Evolutionary conservation across 2,113 vertebrate species (phyloP).

Genomic region (Lepus timidus): DNA sequence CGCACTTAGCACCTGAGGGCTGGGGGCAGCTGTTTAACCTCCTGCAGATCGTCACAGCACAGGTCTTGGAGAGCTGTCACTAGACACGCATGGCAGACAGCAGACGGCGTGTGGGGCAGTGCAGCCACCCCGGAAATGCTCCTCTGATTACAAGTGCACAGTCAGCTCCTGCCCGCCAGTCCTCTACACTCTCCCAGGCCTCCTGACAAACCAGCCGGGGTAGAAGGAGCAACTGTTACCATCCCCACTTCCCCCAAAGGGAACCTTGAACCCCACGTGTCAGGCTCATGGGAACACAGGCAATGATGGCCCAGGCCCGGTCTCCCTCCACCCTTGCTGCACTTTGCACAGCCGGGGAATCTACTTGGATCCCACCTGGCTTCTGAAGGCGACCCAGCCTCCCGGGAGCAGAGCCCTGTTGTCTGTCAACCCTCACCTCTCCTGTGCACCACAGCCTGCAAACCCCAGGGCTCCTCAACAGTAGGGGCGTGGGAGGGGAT

Average conservation of each 20-base stretch:
- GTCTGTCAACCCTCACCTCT: too few species aligned
- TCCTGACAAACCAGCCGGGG: neutral
- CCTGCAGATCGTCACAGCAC: neutral
- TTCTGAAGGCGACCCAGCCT: too few species aligned
- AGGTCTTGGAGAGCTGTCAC: neutral
- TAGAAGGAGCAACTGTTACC: neutral
- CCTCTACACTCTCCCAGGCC: neutral
- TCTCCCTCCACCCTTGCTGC: neutral
- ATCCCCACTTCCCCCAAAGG: neutral
- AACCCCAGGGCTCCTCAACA: neutral
- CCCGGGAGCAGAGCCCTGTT: neutral
- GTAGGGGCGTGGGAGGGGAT: neutral
- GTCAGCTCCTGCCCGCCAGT: neutral
- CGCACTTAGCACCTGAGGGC: rapidly evolving
- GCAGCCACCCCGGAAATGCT: neutral
- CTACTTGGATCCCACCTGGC: too few species aligned
- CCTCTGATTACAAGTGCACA: too few species aligned
- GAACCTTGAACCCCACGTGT: neutral
- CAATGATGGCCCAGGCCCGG: neutral
- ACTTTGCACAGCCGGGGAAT: neutral
- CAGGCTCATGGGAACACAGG: neutral
- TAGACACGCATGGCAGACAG: neutral
- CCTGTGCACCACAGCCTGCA: neutral
- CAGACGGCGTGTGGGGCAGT: neutral
- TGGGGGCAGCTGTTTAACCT: neutral